Evolutionary conservation across 2,113 vertebrate species (phyloP).

Genomic region (Coryphaenoides rupestris): DNA sequence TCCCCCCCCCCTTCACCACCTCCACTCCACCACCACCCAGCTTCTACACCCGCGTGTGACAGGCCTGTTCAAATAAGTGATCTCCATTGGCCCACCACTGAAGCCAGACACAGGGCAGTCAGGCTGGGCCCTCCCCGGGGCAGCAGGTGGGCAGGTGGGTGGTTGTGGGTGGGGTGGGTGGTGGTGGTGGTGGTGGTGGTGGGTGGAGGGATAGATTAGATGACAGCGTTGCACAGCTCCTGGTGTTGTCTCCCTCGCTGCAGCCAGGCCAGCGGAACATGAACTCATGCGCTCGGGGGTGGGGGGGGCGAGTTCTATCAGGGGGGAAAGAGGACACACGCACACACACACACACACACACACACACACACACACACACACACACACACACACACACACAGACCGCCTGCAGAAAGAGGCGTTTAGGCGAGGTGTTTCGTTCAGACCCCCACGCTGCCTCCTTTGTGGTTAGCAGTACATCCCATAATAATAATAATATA

Average conservation of each 20-base stretch:
- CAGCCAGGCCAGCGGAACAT: constrained; percentile 46
- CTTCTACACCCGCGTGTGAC: constrained; percentile 77
- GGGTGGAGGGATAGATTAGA: constrained; percentile 61
- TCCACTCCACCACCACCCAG: constrained; percentile 5
- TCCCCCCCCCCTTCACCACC: constrained; percentile 26
- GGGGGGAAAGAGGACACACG: neutral
- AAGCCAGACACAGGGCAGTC: constrained; percentile 72
- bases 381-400: neutral
- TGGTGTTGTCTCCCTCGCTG: constrained; percentile 63
- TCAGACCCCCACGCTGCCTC: neutral
- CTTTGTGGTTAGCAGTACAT: neutral
- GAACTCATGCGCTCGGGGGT: constrained; percentile 41
- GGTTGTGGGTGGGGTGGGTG: neutral
- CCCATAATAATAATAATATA: too few relatives aligned
- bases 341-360: neutral
- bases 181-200: too few relatives aligned
- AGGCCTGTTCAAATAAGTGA: constrained; percentile 75
- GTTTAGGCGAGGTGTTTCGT: neutral
- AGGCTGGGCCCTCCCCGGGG: constrained; percentile 60
- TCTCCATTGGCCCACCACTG: constrained; percentile 52
- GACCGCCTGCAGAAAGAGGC: too few relatives aligned
- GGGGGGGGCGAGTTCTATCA: constrained; percentile 25
- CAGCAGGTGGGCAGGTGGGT: neutral
- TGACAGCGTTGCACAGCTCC: constrained; percentile 73
- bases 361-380: constrained; percentile 3